Conservation (phyloP, 1,140 invertebrate genomes). For the Caenorhabditis elegans region WBcel235 BX284606.5:8552501-8553000, state of each 20-base stretch:
- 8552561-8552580: too few species aligned
- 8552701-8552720: conserved; percentile 61
- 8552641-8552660: background rate
- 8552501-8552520: too few species aligned
- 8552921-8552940: background rate
- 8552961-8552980: conserved; percentile 41
- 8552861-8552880: background rate
- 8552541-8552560: too few species aligned
- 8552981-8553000: conserved; percentile 41
- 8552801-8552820: conserved; percentile 87
- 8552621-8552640: too few species aligned
- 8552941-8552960: conserved; percentile 18
- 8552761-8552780: conserved; percentile 69
- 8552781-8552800: conserved; percentile 85
- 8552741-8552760: background rate
- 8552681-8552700: conserved; percentile 99
- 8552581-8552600: too few species aligned
- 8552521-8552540: too few species aligned
- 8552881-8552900: background rate
- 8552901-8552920: background rate
- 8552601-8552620: too few species aligned
- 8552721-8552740: background rate
- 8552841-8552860: conserved; percentile 74
- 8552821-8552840: conserved; percentile 94
- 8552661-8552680: conserved; percentile 74